Conservation (phyloP, 2,888 invertebrate genomes). For the Miltochrista miniata region DNA sequence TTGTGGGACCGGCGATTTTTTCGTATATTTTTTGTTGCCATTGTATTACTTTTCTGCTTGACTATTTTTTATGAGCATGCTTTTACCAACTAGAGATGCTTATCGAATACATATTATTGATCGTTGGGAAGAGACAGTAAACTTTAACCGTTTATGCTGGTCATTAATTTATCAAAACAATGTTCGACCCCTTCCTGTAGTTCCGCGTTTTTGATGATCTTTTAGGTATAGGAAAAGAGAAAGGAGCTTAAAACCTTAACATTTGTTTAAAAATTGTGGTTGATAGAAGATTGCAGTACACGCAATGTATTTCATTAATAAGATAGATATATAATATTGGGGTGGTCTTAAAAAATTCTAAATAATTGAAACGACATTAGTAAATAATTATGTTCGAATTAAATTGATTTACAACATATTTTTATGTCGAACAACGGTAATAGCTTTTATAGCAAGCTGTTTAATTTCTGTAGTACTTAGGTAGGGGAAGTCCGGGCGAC, state of each 20-base stretch:
- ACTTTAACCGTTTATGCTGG: conserved; percentile 6
- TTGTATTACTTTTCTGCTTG: conserved; percentile 55
- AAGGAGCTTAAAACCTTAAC: too few relatives aligned
- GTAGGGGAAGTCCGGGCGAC: too few relatives aligned
- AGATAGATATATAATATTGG: conserved; percentile 15
- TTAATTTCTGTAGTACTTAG: too few relatives aligned
- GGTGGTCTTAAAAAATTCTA: conserved; percentile 32
- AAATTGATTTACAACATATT: conserved; percentile 43
- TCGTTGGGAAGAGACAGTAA: conserved; percentile 19
- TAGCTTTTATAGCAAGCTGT: too few relatives aligned
- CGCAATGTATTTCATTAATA: conserved; percentile 44
- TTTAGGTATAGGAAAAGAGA: too few relatives aligned
- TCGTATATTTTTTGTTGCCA: conserved; percentile 31
- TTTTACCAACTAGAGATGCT: conserved; percentile 42
- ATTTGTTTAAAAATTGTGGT: conserved; percentile 16
- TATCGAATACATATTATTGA: conserved; percentile 26
- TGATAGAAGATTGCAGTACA: conserved; percentile 26
- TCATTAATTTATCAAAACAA: not conserved
- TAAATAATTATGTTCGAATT: conserved; percentile 58
- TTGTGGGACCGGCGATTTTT: conserved; percentile 55
- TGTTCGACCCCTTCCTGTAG: too few relatives aligned
- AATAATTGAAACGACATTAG: conserved; percentile 47
- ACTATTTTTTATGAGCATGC: conserved; percentile 45
- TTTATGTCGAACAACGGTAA: too few relatives aligned
- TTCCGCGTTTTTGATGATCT: too few relatives aligned